Conservation (phyloP, 2,113 vertebrate species). For the Columba janthina region DNA sequence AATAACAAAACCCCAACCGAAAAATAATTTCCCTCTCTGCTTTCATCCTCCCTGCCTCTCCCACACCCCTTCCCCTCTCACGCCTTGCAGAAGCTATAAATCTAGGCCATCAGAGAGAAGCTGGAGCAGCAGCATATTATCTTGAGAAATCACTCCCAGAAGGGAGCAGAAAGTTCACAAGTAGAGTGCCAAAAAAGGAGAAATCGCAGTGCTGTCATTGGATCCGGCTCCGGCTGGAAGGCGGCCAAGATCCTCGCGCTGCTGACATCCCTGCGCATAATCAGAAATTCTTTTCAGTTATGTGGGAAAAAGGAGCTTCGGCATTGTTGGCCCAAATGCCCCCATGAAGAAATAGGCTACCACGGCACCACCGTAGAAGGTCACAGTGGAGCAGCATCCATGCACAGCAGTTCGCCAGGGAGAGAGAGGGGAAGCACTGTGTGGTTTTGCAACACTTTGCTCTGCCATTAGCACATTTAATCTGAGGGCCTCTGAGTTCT, state of each 20-base stretch:
- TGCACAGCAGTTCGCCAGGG: neutral
- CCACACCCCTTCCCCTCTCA: neutral
- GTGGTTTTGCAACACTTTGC: neutral
- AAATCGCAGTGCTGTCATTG: constrained; percentile 50
- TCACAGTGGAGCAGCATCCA: constrained; percentile 9
- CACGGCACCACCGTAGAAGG: constrained; percentile 58
- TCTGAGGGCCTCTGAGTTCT: neutral
- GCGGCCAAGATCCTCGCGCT: constrained; percentile 64
- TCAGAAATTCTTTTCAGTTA: constrained; percentile 79
- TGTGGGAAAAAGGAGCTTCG: constrained; percentile 72
- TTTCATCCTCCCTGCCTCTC: constrained; percentile 30
- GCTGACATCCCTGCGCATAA: constrained; percentile 75
- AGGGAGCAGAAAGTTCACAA: constrained; percentile 73
- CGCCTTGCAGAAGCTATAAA: constrained; percentile 37
- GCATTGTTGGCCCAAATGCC: constrained; percentile 68
- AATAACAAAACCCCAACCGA: constrained; percentile 39
- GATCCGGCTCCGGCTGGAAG: constrained; percentile 67
- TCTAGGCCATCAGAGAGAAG: constrained; percentile 62
- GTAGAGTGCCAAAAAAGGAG: constrained; percentile 60
- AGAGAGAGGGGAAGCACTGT: neutral
- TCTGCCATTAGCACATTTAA: neutral
- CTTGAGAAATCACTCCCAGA: constrained; percentile 74
- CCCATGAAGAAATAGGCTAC: constrained; percentile 62
- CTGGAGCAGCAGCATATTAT: constrained; percentile 66
- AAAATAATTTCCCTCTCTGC: constrained; percentile 53